These are phyloP conservation scores for Drosophila limbata DNA, from an alignment of 2,888 invertebrate species.

Conservation along the genomic window DNA sequence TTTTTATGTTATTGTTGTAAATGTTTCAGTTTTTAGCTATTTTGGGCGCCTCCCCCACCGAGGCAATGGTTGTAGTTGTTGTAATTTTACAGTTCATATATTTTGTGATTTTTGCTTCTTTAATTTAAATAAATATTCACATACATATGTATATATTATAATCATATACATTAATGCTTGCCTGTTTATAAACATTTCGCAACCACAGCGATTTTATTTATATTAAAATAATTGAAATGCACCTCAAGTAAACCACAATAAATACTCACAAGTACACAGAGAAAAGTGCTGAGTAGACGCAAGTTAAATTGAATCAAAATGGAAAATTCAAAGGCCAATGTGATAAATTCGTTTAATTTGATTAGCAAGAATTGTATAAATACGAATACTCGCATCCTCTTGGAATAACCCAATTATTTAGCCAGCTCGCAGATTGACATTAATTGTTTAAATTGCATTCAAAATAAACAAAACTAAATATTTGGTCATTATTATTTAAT, in stretches of 20 bases:
- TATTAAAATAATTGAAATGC: constrained; percentile 51
- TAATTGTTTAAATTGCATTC: constrained; percentile 70
- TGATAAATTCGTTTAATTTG: constrained; percentile 48
- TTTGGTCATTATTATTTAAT: constrained; percentile 5
- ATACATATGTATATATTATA: neutral
- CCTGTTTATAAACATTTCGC: constrained; percentile 39
- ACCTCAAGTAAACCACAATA: constrained; percentile 32
- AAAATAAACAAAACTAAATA: constrained; percentile 46
- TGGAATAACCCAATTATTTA: constrained; percentile 55
- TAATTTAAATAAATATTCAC: constrained; percentile 9
- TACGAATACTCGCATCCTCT: neutral
- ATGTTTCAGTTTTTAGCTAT: constrained; percentile 38
- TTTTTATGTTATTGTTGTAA: neutral
- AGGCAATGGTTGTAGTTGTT: constrained; percentile 22
- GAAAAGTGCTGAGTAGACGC: constrained; percentile 1
- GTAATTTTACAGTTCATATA: constrained; percentile 58
- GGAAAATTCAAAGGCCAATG: constrained; percentile 7
- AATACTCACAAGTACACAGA: constrained; percentile 6
- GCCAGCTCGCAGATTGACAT: constrained; percentile 59
- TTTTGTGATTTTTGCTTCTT: constrained; percentile 7
- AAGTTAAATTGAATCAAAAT: neutral
- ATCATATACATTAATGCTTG: neutral
- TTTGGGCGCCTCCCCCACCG: constrained; percentile 36
- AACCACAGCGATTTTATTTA: constrained; percentile 45
- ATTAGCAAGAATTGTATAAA: constrained; percentile 41